Conservation (phyloP, 2,888 invertebrate species). For the Dasysyrphus albostriatus region DNA sequence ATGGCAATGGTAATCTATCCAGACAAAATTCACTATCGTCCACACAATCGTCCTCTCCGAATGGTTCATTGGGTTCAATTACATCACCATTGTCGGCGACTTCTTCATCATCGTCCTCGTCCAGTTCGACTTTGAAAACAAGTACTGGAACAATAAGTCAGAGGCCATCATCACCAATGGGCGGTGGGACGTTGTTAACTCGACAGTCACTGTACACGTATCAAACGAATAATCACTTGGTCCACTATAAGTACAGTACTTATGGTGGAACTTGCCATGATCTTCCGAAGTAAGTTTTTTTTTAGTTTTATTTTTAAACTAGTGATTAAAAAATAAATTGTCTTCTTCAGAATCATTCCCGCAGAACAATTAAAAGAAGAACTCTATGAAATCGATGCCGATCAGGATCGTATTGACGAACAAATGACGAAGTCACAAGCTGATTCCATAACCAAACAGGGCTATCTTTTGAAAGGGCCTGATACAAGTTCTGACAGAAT, state of each 20-base stretch:
- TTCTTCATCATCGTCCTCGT: constrained; percentile 77
- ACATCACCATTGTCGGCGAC: constrained; percentile 58
- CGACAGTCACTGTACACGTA: constrained; percentile 89
- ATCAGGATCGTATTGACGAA: constrained; percentile 92
- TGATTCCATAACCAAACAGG: constrained; percentile 94
- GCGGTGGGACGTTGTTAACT: constrained; percentile 86
- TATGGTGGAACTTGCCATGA: constrained; percentile 95
- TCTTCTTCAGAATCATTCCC: constrained; percentile 82
- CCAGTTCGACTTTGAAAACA: constrained; percentile 80
- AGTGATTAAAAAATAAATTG: neutral
- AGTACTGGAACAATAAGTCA: constrained; percentile 79
- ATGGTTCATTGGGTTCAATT: constrained; percentile 81
- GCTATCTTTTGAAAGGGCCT: constrained; percentile 95
- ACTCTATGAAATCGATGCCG: constrained; percentile 95
- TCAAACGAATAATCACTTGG: constrained; percentile 94
- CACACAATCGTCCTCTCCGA: constrained; percentile 78
- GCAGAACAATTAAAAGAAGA: constrained; percentile 90
- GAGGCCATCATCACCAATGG: constrained; percentile 78
- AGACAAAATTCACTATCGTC: constrained; percentile 81
- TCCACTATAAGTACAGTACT: constrained; percentile 95
- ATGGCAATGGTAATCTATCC: constrained; percentile 78
- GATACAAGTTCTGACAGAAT: constrained; percentile 95
- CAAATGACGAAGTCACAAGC: constrained; percentile 86
- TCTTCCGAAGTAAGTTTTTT: constrained; percentile 88
- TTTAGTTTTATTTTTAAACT: neutral